Conservation (phyloP, 2,113 vertebrate species). For the Tamias sibiricus region DNA sequence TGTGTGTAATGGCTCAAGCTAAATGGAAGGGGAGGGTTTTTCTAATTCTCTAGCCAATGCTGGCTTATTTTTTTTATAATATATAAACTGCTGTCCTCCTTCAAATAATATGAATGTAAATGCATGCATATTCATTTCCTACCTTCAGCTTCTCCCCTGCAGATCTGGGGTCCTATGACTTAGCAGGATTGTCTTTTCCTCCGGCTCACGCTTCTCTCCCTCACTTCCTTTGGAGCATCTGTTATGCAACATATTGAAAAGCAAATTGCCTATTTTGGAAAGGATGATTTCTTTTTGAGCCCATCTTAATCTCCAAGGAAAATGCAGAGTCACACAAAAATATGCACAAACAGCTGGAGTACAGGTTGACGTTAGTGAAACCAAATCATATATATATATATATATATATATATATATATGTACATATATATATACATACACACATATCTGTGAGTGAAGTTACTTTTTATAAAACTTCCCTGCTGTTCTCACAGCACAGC, state of each 20-base stretch:
- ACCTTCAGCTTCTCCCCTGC: neutral
- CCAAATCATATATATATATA: neutral
- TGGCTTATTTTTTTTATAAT: neutral
- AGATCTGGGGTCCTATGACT: neutral
- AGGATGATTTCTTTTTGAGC: slow-evolving; percentile 59
- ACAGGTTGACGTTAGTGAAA: slow-evolving; percentile 43
- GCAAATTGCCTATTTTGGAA: slow-evolving; percentile 51
- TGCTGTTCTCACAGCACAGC: slow-evolving; percentile 49
- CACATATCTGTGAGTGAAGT: slow-evolving; percentile 46
- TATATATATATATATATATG: neutral
- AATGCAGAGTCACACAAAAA: slow-evolving; percentile 68
- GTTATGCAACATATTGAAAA: slow-evolving; percentile 34
- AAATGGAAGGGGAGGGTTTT: neutral
- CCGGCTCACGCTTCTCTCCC: neutral
- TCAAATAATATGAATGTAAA: neutral
- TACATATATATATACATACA: too few species aligned
- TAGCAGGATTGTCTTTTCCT: neutral
- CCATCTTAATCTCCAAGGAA: slow-evolving; percentile 59
- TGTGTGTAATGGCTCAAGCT: neutral
- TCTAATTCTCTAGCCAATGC: slow-evolving; percentile 5
- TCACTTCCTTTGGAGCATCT: slow-evolving; percentile 45
- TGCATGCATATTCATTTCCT: neutral
- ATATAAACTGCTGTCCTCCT: neutral
- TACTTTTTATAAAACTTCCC: slow-evolving; percentile 63
- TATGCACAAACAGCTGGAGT: slow-evolving; percentile 65